phyloP scores from a whole-genome alignment of 2,113 vertebrate species.

The Corydoras sp. region DNA sequence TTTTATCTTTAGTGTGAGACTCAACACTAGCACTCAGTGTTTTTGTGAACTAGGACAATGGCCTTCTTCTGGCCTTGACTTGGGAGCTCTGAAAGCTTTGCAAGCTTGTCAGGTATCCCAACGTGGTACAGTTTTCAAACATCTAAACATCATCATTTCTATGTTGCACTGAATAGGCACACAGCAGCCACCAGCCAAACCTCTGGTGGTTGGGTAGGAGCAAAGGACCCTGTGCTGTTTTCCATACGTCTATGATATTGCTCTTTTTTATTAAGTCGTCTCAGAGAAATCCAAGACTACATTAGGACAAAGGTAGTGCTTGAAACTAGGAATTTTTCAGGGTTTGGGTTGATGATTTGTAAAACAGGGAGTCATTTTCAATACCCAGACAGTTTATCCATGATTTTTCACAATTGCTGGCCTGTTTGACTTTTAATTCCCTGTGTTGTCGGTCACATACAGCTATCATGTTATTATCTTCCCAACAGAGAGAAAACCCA shows the following conservation, averaged over 20 bases:
- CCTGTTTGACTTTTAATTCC: slow-evolving; percentile 9
- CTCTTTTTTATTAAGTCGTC: slow-evolving; percentile 2
- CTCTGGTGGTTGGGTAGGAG: not conserved
- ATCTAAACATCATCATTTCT: not conserved
- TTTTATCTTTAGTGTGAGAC: slow-evolving; percentile 35
- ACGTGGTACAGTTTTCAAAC: not conserved
- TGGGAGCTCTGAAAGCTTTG: not conserved
- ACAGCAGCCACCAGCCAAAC: not conserved
- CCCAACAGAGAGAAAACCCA: not conserved
- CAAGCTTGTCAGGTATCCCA: not conserved
- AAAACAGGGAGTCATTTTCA: slow-evolving; percentile 1
- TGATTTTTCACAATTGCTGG: slow-evolving; percentile 7
- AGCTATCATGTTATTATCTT: slow-evolving; percentile 1
- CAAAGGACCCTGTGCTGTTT: not conserved
- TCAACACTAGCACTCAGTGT: slow-evolving; percentile 12
- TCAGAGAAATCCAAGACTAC: slow-evolving; percentile 1
- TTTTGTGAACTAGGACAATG: not conserved
- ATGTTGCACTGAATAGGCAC: slow-evolving; percentile 5
- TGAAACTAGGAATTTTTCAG: not conserved
- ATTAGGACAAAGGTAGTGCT: not conserved
- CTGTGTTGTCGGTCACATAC: not conserved
- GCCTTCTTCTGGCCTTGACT: not conserved
- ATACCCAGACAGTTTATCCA: not conserved
- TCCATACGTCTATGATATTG: not conserved
- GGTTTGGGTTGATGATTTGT: not conserved